Percentiles rank a stretch among this genome's conserved stretches.
phyloP scores from a whole-genome alignment of 2,888 invertebrate genomes.

The Bruchidius siliquastri region DNA sequence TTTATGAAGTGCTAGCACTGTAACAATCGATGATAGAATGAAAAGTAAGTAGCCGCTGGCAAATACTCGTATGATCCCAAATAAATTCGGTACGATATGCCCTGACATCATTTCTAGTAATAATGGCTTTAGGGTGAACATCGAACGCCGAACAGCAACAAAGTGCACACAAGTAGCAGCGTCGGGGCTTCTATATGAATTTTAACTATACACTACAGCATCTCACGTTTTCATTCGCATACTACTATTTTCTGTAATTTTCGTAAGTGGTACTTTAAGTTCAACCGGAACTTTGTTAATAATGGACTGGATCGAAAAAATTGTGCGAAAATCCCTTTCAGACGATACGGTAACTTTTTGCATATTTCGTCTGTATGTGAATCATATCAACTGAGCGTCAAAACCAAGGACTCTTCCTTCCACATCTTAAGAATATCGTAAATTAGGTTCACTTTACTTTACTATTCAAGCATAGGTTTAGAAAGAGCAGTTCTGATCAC shows the following conservation, averaged over 20 bases:
- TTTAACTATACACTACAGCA: constrained; percentile 1
- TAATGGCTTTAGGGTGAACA: background rate
- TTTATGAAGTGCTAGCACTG: no score
- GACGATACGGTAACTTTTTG: background rate
- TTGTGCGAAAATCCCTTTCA: constrained; percentile 2
- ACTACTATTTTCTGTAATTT: constrained; percentile 4
- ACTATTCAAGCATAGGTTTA: no score
- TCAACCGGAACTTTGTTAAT: constrained; percentile 3
- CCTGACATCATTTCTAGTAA: background rate
- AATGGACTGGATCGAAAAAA: constrained; percentile 2
- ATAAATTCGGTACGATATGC: background rate
- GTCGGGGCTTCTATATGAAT: constrained; percentile 1
- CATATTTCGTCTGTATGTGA: background rate
- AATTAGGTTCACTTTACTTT: background rate
- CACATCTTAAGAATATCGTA: background rate
- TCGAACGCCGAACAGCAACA: background rate
- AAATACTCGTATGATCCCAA: background rate
- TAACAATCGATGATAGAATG: no score
- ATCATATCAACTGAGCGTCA: background rate
- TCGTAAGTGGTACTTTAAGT: constrained; percentile 3
- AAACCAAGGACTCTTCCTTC: background rate
- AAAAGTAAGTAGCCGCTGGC: no score
- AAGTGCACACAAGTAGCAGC: background rate
- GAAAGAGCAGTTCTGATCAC: no score
- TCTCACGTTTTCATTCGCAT: constrained; percentile 3